These are phyloP conservation scores for Priocnemis perturbator DNA, from an alignment of 2,888 invertebrate species.

Conservation along the genomic window DNA sequence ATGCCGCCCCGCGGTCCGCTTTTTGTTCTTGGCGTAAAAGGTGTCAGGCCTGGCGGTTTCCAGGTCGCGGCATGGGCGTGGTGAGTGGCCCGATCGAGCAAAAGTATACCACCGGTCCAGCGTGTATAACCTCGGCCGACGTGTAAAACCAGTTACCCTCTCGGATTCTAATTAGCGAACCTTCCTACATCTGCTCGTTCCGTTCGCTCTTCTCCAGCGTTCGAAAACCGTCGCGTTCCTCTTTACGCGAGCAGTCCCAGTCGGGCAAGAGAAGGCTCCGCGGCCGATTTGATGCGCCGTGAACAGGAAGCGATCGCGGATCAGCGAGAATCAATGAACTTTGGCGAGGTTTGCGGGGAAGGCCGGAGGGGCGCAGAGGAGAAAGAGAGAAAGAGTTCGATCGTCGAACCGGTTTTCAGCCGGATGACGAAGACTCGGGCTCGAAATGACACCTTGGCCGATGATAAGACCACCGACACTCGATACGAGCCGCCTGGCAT, in stretches of 20 bases:
- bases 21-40: slow-evolving; percentile 52
- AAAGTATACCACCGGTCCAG: slow-evolving; percentile 20
- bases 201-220: too few relatives aligned
- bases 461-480: slow-evolving; percentile 43
- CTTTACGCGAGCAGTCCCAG: neutral
- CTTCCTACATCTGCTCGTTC: too few relatives aligned
- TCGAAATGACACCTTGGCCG: slow-evolving; percentile 46
- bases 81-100: slow-evolving; percentile 6
- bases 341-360: slow-evolving; percentile 14
- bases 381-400: too few relatives aligned
- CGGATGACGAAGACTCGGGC: slow-evolving; percentile 45
- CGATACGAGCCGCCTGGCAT: slow-evolving; percentile 18
- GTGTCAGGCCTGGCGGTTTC: slow-evolving; percentile 52
- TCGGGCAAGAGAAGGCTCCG: slow-evolving; percentile 8
- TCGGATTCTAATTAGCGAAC: slow-evolving; percentile 29
- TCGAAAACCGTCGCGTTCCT: too few relatives aligned
- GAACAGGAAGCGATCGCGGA: slow-evolving; percentile 45
- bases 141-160: slow-evolving; percentile 5
- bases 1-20: slow-evolving; percentile 37
- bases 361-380: too few relatives aligned
- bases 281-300: slow-evolving; percentile 9
- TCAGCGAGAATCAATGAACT: slow-evolving; percentile 53
- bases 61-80: slow-evolving; percentile 45
- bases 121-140: slow-evolving; percentile 19
- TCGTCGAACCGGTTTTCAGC: slow-evolving; percentile 45